Evolutionary conservation across 2,113 vertebrate species (phyloP).

Genomic region (Pampusana beccarii): DNA sequence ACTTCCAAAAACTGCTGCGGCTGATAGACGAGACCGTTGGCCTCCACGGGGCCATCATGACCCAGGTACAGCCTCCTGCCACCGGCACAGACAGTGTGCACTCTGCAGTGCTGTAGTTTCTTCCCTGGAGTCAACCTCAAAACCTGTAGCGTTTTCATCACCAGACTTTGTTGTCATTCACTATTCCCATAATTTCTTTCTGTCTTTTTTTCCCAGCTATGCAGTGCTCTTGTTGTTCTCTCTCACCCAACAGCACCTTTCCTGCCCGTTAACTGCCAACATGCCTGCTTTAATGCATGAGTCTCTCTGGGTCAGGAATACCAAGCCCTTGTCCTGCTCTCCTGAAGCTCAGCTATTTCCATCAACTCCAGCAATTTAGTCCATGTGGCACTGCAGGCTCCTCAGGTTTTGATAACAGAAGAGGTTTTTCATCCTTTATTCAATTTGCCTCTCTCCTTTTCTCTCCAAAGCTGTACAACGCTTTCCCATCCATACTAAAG

Average conservation of each 20-base stretch:
- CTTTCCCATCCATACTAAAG: slow-evolving; percentile 73
- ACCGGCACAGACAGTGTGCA: too few relatives aligned
- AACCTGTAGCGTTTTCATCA: too few relatives aligned
- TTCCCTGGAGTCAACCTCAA: too few relatives aligned
- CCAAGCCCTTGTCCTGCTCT: too few relatives aligned
- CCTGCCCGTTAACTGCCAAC: background rate
- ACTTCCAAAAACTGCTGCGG: slow-evolving; percentile 76
- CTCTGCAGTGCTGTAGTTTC: too few relatives aligned
- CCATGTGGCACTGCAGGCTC: background rate
- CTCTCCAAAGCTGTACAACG: slow-evolving; percentile 71
- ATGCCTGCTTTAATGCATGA: too few relatives aligned
- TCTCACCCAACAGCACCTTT: background rate
- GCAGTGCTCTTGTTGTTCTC: rapidly evolving
- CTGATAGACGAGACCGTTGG: slow-evolving; percentile 50
- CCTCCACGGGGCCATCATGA: background rate
- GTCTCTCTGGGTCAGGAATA: background rate
- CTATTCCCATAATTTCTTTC: too few relatives aligned
- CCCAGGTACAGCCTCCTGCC: slow-evolving; percentile 58
- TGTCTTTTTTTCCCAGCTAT: background rate
- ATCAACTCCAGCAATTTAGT: background rate
- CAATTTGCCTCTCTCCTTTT: background rate
- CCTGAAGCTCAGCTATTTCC: background rate
- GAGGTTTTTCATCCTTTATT: background rate
- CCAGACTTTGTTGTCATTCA: background rate
- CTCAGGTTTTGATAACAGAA: background rate